Evolutionary conservation across 2,888 invertebrate genomes (phyloP).

Genomic region (Bruchidius siliquastri): DNA sequence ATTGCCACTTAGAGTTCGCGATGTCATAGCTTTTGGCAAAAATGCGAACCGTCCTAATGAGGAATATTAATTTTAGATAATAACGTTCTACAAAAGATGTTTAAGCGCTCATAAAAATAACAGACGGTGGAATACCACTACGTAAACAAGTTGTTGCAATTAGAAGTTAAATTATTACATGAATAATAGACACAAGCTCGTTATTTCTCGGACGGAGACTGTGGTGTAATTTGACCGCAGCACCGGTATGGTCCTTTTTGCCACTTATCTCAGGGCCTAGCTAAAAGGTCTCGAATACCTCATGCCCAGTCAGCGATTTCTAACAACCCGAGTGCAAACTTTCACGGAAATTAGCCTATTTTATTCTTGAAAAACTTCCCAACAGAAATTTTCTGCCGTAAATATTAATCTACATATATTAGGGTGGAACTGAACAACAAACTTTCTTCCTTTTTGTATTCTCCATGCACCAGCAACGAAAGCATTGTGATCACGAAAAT

Average conservation of each 20-base stretch:
- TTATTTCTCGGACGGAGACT: constrained; percentile 13
- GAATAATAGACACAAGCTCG: constrained; percentile 8
- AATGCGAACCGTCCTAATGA: background rate
- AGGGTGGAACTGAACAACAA: no score
- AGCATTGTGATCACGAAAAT: no score
- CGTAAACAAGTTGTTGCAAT: constrained; percentile 15
- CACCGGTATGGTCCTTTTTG: constrained; percentile 19
- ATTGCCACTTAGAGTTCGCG: background rate
- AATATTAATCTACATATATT: background rate
- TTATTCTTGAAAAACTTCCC: background rate
- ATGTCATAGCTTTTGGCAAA: background rate
- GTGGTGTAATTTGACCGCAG: constrained; percentile 14
- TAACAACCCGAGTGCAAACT: background rate
- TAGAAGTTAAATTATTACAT: constrained; percentile 16
- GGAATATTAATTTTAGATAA: background rate
- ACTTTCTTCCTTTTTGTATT: no score
- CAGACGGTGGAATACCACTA: constrained; percentile 8
- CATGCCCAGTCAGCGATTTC: background rate
- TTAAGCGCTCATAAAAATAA: constrained; percentile 11
- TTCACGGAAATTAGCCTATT: background rate
- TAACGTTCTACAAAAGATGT: constrained; percentile 5
- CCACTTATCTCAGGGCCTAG: constrained; percentile 11
- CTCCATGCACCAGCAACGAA: no score
- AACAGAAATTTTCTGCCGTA: background rate
- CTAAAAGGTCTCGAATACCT: background rate